Percentiles rank a stretch among this genome's conserved stretches.
These are phyloP conservation scores for Colossoma macropomum DNA, from an alignment of 2,113 vertebrate genomes.

Conservation along the genomic window DNA sequence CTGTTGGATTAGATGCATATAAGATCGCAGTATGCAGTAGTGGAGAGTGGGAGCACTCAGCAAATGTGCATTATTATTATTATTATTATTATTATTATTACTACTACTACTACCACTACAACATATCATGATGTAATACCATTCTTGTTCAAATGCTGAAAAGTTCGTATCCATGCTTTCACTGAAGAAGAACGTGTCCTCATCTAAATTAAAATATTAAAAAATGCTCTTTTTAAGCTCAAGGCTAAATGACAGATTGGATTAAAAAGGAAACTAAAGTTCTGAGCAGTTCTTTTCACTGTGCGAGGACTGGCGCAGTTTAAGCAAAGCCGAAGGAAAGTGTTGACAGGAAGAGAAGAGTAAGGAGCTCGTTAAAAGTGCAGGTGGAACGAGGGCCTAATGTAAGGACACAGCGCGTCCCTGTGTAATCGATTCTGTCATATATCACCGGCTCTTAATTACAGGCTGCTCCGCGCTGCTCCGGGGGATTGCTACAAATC, in stretches of 20 bases:
- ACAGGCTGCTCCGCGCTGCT: conserved; percentile 19
- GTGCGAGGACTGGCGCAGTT: not conserved
- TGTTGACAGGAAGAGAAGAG: conserved; percentile 3
- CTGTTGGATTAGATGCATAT: no score
- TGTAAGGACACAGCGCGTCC: conserved; percentile 22
- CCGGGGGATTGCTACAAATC: conserved; percentile 32
- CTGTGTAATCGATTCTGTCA: conserved; percentile 38
- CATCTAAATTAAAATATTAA: no score
- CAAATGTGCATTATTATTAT: no score
- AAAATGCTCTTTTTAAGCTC: not conserved
- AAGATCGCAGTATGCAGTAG: no score
- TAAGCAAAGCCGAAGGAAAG: not conserved
- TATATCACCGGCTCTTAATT: conserved; percentile 46
- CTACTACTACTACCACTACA: no score
- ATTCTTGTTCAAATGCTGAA: no score
- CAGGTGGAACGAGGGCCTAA: conserved; percentile 18
- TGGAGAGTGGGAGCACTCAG: no score
- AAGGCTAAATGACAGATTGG: not conserved
- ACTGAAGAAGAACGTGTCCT: no score
- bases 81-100: no score
- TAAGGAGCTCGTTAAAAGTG: conserved; percentile 35
- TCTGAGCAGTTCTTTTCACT: not conserved
- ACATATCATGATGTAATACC: no score
- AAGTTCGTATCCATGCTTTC: no score
- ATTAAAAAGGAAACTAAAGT: not conserved